These are phyloP conservation scores for Arenaria interpres DNA, from an alignment of 2,113 vertebrate genomes.

Conservation along the genomic window DNA sequence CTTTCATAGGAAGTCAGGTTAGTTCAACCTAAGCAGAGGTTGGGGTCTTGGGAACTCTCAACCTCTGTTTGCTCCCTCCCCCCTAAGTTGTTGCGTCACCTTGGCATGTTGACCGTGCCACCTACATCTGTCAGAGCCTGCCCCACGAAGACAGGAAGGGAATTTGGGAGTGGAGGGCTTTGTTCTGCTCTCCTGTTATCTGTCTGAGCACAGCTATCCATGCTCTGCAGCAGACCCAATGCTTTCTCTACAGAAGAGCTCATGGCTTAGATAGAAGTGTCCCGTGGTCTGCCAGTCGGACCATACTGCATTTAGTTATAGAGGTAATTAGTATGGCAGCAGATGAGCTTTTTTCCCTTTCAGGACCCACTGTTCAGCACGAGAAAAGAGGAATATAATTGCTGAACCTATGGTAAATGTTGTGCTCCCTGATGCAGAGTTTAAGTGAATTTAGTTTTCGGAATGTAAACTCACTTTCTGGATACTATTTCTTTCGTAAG, in stretches of 20 bases:
- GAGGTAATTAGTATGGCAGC: not conserved
- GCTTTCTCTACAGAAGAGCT: not conserved
- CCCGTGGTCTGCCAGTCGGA: not conserved
- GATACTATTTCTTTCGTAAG: not conserved
- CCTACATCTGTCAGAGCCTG: not conserved
- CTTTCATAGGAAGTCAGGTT: not conserved
- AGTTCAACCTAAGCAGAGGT: not conserved
- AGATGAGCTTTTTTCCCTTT: not conserved
- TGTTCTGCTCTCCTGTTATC: not conserved
- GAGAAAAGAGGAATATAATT: not conserved
- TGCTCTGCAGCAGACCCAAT: not conserved
- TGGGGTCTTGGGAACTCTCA: not conserved
- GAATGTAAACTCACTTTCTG: not conserved
- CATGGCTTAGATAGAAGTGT: not conserved
- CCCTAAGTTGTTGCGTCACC: not conserved
- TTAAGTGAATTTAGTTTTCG: not conserved
- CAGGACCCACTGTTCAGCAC: not conserved
- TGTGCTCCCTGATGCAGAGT: not conserved
- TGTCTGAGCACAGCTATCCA: not conserved
- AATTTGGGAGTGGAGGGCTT: not conserved
- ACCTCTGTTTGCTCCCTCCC: not conserved
- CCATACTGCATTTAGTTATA: not conserved
- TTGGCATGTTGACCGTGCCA: not conserved
- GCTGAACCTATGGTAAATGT: not conserved
- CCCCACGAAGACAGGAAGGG: not conserved